Evolutionary conservation across 1,140 invertebrate species (phyloP), one percentile per base, ranked within the genome.

Genomic region (Neodiprion lecontei): DNA sequence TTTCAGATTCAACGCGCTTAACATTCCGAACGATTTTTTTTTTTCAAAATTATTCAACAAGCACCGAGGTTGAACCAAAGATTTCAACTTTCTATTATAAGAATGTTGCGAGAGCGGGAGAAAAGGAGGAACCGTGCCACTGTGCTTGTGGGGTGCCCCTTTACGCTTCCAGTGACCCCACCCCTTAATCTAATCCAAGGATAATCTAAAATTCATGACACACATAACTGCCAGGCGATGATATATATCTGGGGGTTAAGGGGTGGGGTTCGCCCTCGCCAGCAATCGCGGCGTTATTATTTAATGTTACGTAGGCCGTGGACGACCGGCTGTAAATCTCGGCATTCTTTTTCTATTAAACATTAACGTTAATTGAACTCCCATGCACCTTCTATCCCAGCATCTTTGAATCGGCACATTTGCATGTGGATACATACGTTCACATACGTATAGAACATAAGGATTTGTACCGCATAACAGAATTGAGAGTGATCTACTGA

Each of bases 191-290:
- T 87, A 87, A 87, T 87, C 85, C 85, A 75, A 81, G 84, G 81
- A 87, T 86, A 87, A 87, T 87, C 84, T 83, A 87, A 87, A 87
- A 87, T 87, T 87, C 85, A 87, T 87, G 85, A 86, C 85, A 86
- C 84, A 86, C 85, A 87, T 87, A 87, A 87, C 84, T 87, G 85
- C 85, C 85, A 87, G 84, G 83, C 85, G 85, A 86, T 87, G 85
- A 87, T 87, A 87, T 87, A 87, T 87, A 84, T 85, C 81, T 75
- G 76, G 83, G 82, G 81, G 79, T 81, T 79, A 81, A 79, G 78
- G 66, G 17, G 74, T 67, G 47, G 65, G 69, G 70, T 53, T 28
- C 72, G 28, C 53, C 65, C 76, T 77, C 75, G 75, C 76, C 78
- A 76, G 68, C 48, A 74, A 65, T 47, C 73, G 53, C 28, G 48